Base-by-base conservation (phyloP, 1,140 invertebrate genomes). In the Tigriopus japonicus region DNA sequence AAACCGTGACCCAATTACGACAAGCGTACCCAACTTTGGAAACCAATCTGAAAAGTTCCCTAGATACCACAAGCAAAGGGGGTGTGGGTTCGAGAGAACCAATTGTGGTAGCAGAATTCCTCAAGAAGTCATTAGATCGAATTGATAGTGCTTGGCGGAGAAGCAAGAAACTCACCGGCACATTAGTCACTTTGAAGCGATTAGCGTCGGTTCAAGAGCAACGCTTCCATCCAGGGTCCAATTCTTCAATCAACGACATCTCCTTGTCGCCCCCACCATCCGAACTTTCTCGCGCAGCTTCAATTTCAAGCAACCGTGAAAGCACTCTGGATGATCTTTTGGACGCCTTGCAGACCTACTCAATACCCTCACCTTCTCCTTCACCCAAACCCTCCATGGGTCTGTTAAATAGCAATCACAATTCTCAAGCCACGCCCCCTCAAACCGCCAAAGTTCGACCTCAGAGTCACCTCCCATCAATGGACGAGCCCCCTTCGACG, bases 81-180 rank as follows among this genome's bases (percentile, higher is more conserved):
- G 3, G 28, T 35, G 28, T 35, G 28, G 28, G 28, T 35, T 35
- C 28, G 9, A 35, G 28, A 9, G n/a, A 49, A 21, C 45, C 45
- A 17, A 15, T 49, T 6, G 14, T 58, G n/a, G 41, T 15, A 2
- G 40, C 35, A 23, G 55, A 58, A 40, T 23, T 23, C 15, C 55
- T 42, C 76, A 92, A 92, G 72, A 89, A 95, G 70, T 90, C 96
- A 71, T 91, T 92, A 0, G 87, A 92, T 68, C 77, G 87, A 62
- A 71, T 97, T 42, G 93, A 97, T 68, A 85, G 82, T 64, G 87
- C 88, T 45, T 73, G 96, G 56, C 81, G 86, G 66, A 78, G 90
- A 62, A 96, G 92, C 76, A 96, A 96, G 74, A 95, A 96, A 70
- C 74, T 98, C 13, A 96, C 92, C 9, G 89, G 90, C 62, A 96